Conservation (phyloP, 2,113 vertebrate species). For the Raphicerus campestris region DNA sequence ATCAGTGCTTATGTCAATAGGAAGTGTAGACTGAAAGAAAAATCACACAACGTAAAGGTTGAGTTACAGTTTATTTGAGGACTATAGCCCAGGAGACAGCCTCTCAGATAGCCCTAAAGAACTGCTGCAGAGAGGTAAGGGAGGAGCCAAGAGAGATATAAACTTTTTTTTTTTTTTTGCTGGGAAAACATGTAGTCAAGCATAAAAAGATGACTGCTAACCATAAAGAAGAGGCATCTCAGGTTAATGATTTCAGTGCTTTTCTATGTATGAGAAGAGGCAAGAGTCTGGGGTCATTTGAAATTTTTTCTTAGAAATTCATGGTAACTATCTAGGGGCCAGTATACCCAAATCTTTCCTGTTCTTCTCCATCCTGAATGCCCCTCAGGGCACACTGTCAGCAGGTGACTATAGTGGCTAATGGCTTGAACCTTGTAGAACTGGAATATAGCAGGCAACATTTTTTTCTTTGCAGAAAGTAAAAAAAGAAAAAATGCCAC, state of each 20-base stretch:
- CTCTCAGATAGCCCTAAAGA: not conserved
- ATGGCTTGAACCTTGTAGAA: not conserved
- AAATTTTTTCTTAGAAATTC: not conserved
- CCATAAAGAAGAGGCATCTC: not conserved
- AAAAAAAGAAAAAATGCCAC: not conserved
- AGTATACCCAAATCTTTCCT: not conserved
- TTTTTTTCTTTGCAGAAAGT: not conserved
- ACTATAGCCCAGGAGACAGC: not conserved
- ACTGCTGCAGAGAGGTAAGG: not conserved
- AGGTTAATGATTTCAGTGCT: not conserved
- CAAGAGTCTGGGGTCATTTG: not conserved
- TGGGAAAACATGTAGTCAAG: not conserved
- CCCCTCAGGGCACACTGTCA: not conserved
- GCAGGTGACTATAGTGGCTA: not conserved
- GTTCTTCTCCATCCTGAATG: not conserved
- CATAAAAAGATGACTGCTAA: not conserved
- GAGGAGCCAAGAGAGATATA: not conserved
- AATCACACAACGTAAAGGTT: not conserved
- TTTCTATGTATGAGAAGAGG: not conserved
- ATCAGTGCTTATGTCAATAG: not conserved
- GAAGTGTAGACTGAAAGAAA: not conserved
- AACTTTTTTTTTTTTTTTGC: not conserved
- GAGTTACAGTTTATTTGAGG: not conserved
- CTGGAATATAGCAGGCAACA: not conserved
- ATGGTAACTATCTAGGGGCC: not conserved